These are phyloP conservation scores for Talpa occidentalis DNA, from an alignment of 2,113 vertebrate species.

Conservation along the genomic window DNA sequence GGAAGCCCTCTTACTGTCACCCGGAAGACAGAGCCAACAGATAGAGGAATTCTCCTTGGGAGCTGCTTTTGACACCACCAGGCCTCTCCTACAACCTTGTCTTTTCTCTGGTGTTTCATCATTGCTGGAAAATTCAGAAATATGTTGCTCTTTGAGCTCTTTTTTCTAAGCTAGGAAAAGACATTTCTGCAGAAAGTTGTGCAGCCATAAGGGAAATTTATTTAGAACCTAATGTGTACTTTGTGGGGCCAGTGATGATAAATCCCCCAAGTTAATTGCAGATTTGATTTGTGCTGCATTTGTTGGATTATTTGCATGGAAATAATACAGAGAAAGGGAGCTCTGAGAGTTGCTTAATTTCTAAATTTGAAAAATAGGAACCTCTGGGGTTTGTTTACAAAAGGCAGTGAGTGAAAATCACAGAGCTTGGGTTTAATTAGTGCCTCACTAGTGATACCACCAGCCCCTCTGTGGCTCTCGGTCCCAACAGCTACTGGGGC, in stretches of 20 bases:
- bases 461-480: background rate
- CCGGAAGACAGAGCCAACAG: background rate
- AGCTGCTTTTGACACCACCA: background rate
- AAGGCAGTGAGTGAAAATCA: background rate
- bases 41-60: background rate
- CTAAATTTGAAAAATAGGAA: conserved; percentile 17
- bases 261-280: conserved; percentile 1
- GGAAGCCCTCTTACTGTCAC: background rate
- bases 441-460: background rate
- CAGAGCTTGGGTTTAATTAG: background rate
- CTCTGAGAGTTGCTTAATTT: conserved; percentile 1
- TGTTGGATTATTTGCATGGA: background rate
- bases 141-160: background rate
- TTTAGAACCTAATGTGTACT: background rate
- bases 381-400: conserved; percentile 21
- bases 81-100: background rate
- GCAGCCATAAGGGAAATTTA: background rate
- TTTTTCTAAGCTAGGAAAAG: background rate
- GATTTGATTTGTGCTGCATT: background rate
- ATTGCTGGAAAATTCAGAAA: background rate
- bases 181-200: background rate
- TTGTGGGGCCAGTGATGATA: background rate
- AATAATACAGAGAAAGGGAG: conserved; percentile 4
- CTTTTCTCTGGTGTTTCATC: background rate
- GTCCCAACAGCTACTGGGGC: background rate